phyloP scores from a whole-genome alignment of 2,888 invertebrate genomes.

The Agrotis puta region DNA sequence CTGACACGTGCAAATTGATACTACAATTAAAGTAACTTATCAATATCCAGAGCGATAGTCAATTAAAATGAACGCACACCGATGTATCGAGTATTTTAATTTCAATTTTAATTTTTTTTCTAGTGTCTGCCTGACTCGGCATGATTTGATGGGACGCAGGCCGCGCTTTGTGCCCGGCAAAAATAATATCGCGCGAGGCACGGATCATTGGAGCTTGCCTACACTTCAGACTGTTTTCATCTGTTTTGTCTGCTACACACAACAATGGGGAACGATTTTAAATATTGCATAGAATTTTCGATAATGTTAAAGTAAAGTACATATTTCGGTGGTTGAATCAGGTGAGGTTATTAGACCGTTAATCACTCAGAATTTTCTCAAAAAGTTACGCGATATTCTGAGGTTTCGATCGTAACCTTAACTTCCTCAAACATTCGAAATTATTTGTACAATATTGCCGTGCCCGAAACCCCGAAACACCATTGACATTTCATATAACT shows the following conservation, averaged over 20 bases:
- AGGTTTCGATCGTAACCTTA: background rate
- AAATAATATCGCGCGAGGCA: conserved; percentile 80
- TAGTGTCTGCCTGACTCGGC: conserved; percentile 69
- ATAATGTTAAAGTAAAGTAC: conserved; percentile 32
- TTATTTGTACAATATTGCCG: conserved; percentile 42
- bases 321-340: background rate
- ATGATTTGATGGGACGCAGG: conserved; percentile 82
- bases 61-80: conserved; percentile 48
- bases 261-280: conserved; percentile 82
- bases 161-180: conserved; percentile 74
- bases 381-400: conserved; percentile 1
- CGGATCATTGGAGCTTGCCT: conserved; percentile 81
- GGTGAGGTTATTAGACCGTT: conserved; percentile 1
- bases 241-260: conserved; percentile 73
- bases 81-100: conserved; percentile 58
- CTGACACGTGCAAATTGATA: conserved; percentile 37
- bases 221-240: conserved; percentile 82
- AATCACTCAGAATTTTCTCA: background rate
- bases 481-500: conserved; percentile 64
- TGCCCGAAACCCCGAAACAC: conserved; percentile 47
- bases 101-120: conserved; percentile 77
- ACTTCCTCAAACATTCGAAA: conserved; percentile 27
- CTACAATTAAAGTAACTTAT: conserved; percentile 48
- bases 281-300: conserved; percentile 62
- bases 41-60: conserved; percentile 31